Conservation (phyloP, 2,888 invertebrate species). For the Ornithoptera priamus region DNA sequence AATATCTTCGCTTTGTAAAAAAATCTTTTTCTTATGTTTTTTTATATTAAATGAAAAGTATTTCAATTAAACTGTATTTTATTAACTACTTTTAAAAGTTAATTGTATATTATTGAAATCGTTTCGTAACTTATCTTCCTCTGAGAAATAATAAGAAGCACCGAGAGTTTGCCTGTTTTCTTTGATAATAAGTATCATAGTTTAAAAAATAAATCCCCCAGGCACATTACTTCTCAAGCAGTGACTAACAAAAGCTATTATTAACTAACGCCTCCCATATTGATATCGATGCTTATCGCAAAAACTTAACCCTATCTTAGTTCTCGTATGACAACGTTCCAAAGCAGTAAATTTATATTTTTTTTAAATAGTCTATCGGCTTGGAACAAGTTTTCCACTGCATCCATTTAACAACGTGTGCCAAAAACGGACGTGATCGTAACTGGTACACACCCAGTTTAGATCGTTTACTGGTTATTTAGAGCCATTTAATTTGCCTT, state of each 20-base stretch:
- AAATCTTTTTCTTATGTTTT: too few relatives aligned
- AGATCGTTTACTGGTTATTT: constrained; percentile 26
- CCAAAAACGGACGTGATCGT: constrained; percentile 23
- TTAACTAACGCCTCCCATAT: background rate
- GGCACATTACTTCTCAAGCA: background rate
- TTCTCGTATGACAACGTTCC: constrained; percentile 10
- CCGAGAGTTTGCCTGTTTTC: too few relatives aligned
- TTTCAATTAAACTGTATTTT: too few relatives aligned
- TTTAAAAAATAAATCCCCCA: background rate
- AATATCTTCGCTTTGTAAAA: too few relatives aligned
- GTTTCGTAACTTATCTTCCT: too few relatives aligned
- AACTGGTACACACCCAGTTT: constrained; percentile 23
- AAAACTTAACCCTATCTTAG: constrained; percentile 4
- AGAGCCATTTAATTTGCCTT: constrained; percentile 30
- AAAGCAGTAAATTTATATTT: constrained; percentile 1
- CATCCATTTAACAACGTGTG: constrained; percentile 15
- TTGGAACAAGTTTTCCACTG: constrained; percentile 9
- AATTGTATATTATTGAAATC: too few relatives aligned
- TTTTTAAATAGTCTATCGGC: constrained; percentile 11
- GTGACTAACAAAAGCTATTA: background rate
- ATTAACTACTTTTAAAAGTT: too few relatives aligned
- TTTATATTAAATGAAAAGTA: too few relatives aligned
- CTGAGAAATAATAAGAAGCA: too few relatives aligned
- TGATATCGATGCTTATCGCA: constrained; percentile 11
- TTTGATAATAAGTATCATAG: background rate